phyloP scores from a whole-genome alignment of 1,140 invertebrate genomes.

The Halictus rubicundus region DNA sequence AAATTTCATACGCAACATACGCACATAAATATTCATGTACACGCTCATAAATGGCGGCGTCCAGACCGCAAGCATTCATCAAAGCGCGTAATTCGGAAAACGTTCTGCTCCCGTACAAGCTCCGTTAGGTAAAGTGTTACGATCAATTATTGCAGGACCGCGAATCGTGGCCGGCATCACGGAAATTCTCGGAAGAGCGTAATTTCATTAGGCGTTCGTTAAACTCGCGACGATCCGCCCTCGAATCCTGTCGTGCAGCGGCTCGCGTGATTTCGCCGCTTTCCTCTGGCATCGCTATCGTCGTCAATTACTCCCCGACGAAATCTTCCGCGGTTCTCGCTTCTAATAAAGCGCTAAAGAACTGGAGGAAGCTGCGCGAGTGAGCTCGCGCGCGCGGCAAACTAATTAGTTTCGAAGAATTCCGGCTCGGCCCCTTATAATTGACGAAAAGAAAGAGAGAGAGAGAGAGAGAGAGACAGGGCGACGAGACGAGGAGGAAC shows the following conservation, averaged over 20 bases:
- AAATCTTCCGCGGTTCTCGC: slow-evolving; percentile 11
- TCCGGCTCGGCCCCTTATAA: not conserved
- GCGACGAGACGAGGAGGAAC: not conserved
- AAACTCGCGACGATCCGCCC: not conserved
- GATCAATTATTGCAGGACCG: slow-evolving; percentile 13
- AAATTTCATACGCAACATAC: no score
- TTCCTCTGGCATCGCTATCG: not conserved
- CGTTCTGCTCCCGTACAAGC: not conserved
- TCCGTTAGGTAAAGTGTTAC: not conserved
- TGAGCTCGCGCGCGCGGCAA: not conserved
- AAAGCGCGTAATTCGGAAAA: no score
- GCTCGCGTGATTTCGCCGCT: not conserved
- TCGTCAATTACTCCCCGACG: not conserved
- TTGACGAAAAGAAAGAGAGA: not conserved
- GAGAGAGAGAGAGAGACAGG: no score
- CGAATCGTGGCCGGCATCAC: not conserved
- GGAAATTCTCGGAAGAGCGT: slow-evolving; percentile 48
- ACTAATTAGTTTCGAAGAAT: slow-evolving; percentile 31
- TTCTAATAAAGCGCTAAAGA: slow-evolving; percentile 14
- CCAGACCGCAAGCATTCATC: no score
- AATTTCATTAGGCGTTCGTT: slow-evolving; percentile 47
- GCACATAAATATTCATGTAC: no score
- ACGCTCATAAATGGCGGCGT: no score
- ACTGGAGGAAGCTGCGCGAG: not conserved
- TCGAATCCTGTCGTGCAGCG: not conserved